Percentiles rank a stretch among this genome's conserved stretches.
Conservation (phyloP, 2,797 vertebrate species). For the Phrynocephalus forsythii region DNA sequence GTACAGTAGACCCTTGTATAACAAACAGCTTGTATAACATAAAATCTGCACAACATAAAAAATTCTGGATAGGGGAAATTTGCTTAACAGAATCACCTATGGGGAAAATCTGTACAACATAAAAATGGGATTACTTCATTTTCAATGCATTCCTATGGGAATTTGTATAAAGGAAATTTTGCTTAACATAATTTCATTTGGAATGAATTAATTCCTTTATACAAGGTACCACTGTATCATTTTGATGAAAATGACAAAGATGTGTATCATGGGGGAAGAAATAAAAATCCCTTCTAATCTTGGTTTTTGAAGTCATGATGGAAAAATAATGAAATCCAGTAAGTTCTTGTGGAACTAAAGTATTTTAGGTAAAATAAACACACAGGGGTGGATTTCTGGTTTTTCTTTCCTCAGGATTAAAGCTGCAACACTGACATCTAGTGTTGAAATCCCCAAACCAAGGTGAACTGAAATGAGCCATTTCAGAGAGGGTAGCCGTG, state of each 20-base stretch:
- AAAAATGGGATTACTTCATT: too few relatives aligned
- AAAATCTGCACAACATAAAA: too few relatives aligned
- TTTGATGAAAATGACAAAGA: constrained; percentile 26
- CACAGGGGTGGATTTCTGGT: neutral
- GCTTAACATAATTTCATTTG: too few relatives aligned
- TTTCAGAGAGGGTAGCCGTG: too few relatives aligned
- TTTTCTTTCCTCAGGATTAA: neutral
- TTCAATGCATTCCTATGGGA: too few relatives aligned
- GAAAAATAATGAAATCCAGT: neutral
- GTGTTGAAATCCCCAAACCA: constrained; percentile 57
- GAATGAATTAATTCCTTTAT: too few relatives aligned
- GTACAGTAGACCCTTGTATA: neutral
- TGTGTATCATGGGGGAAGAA: constrained; percentile 8
- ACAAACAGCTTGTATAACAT: too few relatives aligned
- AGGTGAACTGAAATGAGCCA: neutral
- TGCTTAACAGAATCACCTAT: too few relatives aligned
- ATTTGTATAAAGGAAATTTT: too few relatives aligned
- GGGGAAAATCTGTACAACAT: too few relatives aligned
- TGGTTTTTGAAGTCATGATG: neutral
- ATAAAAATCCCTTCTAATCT: neutral
- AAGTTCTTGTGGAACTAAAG: constrained; percentile 31
- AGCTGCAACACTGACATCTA: constrained; percentile 77
- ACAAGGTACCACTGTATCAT: neutral
- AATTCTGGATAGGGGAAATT: too few relatives aligned
- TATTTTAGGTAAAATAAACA: constrained; percentile 19